phyloP scores from a whole-genome alignment of 2,113 vertebrate species.

The Carettochelys insculpta region DNA sequence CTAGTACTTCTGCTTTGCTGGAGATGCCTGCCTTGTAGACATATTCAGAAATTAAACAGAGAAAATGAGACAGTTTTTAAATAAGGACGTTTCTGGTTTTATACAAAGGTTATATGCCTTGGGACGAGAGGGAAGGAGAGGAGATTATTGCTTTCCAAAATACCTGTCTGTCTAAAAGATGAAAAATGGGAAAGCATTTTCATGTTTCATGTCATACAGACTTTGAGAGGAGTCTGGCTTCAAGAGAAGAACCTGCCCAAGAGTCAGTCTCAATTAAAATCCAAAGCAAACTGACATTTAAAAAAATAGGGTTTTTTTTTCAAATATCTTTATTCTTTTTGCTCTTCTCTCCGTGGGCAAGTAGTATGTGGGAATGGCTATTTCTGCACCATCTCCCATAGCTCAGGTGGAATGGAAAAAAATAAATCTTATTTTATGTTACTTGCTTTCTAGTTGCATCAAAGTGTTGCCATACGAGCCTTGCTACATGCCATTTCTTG shows the following conservation, averaged over 20 bases:
- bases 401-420: not conserved
- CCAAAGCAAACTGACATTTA: too few species aligned
- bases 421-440: fast-evolving
- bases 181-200: not conserved
- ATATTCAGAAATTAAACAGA: not conserved
- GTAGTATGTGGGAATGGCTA: too few species aligned
- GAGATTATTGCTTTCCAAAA: too few species aligned
- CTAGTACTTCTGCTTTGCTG: not conserved
- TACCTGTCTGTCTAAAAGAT: not conserved
- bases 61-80: too few species aligned
- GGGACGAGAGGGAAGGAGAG: too few species aligned
- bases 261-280: not conserved
- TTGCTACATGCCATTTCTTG: not conserved
- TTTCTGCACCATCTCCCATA: not conserved
- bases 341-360: too few species aligned
- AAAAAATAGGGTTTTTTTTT: too few species aligned
- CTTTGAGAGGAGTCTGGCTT: not conserved
- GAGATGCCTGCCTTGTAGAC: not conserved
- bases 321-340: too few species aligned
- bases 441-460: not conserved
- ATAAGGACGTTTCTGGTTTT: too few species aligned
- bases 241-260: not conserved
- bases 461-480: not conserved
- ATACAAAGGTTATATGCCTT: too few species aligned
- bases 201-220: too few species aligned